Percentiles rank a stretch among this genome's conserved stretches.
Evolutionary conservation across 1,140 invertebrate genomes (phyloP).

Genomic region (Schlechtendalia chinensis): DNA sequence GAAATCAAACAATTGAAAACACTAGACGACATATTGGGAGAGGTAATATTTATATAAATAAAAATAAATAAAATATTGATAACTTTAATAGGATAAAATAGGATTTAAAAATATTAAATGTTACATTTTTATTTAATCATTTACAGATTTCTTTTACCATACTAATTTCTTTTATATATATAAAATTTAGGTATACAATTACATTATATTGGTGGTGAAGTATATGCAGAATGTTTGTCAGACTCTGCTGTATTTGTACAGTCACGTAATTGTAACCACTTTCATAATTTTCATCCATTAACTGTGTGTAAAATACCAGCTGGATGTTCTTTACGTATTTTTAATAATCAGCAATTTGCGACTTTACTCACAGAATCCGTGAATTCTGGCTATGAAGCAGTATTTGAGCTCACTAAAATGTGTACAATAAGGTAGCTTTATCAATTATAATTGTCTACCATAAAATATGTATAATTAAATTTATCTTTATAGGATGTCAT

Average conservation of each 20-base stretch:
- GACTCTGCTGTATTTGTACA: conserved; percentile 96
- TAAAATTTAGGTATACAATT: conserved; percentile 75
- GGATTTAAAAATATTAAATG: no score
- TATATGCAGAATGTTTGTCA: conserved; percentile 92
- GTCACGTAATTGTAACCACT: conserved; percentile 92
- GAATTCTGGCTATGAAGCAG: conserved; percentile 90
- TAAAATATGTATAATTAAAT: background rate
- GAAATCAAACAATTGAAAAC: conserved; percentile 97
- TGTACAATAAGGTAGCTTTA: conserved; percentile 81
- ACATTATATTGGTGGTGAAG: conserved; percentile 96
- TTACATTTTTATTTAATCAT: no score
- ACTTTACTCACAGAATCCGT: conserved; percentile 88
- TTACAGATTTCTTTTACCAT: no score
- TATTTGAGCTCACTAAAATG: conserved; percentile 97
- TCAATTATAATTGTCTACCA: background rate
- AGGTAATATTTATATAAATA: conserved; percentile 57
- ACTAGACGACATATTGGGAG: conserved; percentile 93
- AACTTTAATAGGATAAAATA: background rate
- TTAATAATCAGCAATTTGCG: conserved; percentile 95
- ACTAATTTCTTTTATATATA: no score
- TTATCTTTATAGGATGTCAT: conserved; percentile 73
- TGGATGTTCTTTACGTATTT: conserved; percentile 91
- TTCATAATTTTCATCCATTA: conserved; percentile 91
- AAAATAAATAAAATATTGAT: background rate
- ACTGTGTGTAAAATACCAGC: conserved; percentile 95